Percentiles rank a stretch among this genome's conserved stretches.
Conservation (phyloP, 2,797 vertebrate genomes). For the Thunnus albacares region DNA sequence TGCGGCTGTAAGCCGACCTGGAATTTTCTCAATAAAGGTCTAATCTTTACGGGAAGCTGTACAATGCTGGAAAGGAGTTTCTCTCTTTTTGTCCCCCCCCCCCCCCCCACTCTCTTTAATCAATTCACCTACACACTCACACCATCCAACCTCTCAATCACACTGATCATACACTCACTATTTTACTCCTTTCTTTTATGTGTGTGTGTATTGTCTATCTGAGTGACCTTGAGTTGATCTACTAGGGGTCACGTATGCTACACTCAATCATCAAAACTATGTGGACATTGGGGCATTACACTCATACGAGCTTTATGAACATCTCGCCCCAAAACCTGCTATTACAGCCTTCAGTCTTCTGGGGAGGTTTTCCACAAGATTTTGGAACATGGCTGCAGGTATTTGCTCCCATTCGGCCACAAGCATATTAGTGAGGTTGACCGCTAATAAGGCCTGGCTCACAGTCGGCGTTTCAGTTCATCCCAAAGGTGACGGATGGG, state of each 20-base stretch:
- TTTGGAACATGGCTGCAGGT: neutral
- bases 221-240: conserved; percentile 19
- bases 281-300: neutral
- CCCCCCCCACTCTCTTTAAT: conserved; percentile 27
- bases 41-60: conserved; percentile 86
- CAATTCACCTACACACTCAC: conserved; percentile 27
- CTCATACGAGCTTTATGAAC: neutral
- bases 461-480: neutral
- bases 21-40: conserved; percentile 93
- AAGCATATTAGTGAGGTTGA: conserved; percentile 17
- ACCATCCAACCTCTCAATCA: neutral
- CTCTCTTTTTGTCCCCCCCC: conserved; percentile 21
- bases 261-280: neutral
- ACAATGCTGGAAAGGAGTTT: conserved; percentile 64
- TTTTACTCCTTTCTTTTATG: neutral
- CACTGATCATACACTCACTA: too few relatives aligned
- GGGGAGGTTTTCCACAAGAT: conserved; percentile 3
- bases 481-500: neutral
- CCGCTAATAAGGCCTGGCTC: neutral
- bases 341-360: neutral
- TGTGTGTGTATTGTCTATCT: neutral
- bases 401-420: neutral
- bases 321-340: neutral
- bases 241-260: neutral
- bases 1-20: conserved; percentile 89